These are phyloP conservation scores for Dendrolimus kikuchii DNA, from an alignment of 1,140 invertebrate genomes.

Conservation along the genomic window DNA sequence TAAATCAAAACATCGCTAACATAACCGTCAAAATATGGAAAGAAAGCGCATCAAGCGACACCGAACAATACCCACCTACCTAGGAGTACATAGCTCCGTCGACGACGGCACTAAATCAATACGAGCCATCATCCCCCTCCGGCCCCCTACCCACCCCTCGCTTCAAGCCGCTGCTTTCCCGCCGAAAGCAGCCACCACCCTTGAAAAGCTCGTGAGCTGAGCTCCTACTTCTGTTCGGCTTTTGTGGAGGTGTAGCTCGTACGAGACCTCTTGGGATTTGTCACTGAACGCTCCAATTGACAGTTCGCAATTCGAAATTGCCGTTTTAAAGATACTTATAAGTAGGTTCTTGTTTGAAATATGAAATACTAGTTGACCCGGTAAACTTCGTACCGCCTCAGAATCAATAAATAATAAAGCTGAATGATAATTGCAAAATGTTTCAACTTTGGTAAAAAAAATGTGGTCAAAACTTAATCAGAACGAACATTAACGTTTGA, in stretches of 20 bases:
- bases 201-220: slow-evolving; percentile 70
- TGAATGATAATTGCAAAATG: too few species aligned
- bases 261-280: slow-evolving; percentile 64
- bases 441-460: too few species aligned
- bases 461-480: too few species aligned
- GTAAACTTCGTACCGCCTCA: too few species aligned
- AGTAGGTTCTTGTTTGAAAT: too few species aligned
- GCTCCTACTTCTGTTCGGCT: slow-evolving; percentile 72
- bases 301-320: slow-evolving; percentile 54
- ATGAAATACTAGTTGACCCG: not conserved
- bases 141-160: slow-evolving; percentile 30
- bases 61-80: slow-evolving; percentile 51
- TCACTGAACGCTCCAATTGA: slow-evolving; percentile 49
- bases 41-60: slow-evolving; percentile 69
- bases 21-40: slow-evolving; percentile 16
- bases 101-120: slow-evolving; percentile 74
- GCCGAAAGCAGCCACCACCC: slow-evolving; percentile 69
- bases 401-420: too few species aligned
- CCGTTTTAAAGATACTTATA: slow-evolving; percentile 13
- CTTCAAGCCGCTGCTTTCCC: slow-evolving; percentile 59
- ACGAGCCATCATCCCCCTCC: slow-evolving; percentile 67
- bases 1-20: too few species aligned
- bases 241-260: slow-evolving; percentile 64
- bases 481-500: too few species aligned
- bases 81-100: slow-evolving; percentile 64